These are phyloP conservation scores for Operophtera brumata DNA, from an alignment of 2,888 invertebrate species.

Conservation along the genomic window DNA sequence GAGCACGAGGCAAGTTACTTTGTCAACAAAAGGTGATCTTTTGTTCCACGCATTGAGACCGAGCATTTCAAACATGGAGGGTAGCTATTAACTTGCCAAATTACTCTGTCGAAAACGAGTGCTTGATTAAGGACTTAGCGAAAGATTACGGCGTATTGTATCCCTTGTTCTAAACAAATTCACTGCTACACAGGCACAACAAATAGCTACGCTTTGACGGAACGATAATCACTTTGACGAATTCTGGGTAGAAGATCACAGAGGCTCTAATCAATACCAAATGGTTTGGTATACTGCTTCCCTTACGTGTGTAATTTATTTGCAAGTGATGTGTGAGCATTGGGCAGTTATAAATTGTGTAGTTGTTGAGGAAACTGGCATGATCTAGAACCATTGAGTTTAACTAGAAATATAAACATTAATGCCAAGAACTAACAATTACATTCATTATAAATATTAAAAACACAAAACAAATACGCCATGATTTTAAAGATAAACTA, in stretches of 20 bases:
- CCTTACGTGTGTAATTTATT: too few relatives aligned
- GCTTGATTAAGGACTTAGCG: slow-evolving; percentile 43
- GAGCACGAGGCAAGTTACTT: slow-evolving; percentile 5
- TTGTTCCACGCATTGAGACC: slow-evolving; percentile 25
- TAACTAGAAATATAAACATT: too few relatives aligned
- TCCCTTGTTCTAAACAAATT: slow-evolving; percentile 29
- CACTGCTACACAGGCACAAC: slow-evolving; percentile 12
- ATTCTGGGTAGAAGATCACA: slow-evolving; percentile 25
- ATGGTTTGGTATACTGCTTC: slow-evolving; percentile 9
- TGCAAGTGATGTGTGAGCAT: too few relatives aligned
- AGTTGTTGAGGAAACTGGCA: too few relatives aligned
- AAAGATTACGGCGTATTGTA: slow-evolving; percentile 40
- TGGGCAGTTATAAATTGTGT: too few relatives aligned
- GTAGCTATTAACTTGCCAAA: slow-evolving; percentile 40
- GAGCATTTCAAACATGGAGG: slow-evolving; percentile 25
- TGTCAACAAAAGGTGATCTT: slow-evolving; percentile 21
- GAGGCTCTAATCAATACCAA: slow-evolving; percentile 20
- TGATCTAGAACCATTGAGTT: too few relatives aligned
- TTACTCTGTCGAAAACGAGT: slow-evolving; percentile 42
- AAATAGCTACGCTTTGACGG: slow-evolving; percentile 28
- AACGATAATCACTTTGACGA: slow-evolving; percentile 29
- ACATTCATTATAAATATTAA: too few relatives aligned
- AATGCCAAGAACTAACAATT: too few relatives aligned
- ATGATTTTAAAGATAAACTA: too few relatives aligned
- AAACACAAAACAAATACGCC: too few relatives aligned